These are phyloP conservation scores for Haemorhous mexicanus DNA, from an alignment of 2,113 vertebrate species.

Conservation along the genomic window DNA sequence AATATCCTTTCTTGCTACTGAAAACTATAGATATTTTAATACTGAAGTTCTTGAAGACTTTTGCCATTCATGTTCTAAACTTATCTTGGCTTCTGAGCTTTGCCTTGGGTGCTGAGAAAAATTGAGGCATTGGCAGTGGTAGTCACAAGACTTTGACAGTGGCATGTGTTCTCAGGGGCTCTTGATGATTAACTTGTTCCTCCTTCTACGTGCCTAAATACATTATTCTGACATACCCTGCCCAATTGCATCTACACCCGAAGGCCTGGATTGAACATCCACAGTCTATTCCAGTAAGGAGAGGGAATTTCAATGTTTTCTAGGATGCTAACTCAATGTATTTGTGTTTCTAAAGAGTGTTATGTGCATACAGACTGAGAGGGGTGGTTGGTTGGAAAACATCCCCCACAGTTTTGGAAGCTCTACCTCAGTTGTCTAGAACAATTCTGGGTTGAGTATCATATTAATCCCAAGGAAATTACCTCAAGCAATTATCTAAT, in stretches of 20 bases:
- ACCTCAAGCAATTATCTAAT: conserved; percentile 25
- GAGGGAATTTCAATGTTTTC: neutral
- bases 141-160: neutral
- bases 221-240: neutral
- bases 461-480: conserved; percentile 12
- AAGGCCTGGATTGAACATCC: neutral
- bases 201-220: neutral
- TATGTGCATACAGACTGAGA: neutral
- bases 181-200: neutral
- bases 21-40: neutral
- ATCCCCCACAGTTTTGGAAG: neutral
- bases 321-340: neutral
- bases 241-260: neutral
- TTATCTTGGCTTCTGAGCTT: neutral
- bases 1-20: neutral
- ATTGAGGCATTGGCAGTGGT: fast-evolving
- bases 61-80: neutral
- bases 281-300: neutral
- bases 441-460: neutral
- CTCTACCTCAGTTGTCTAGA: neutral
- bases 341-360: neutral
- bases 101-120: neutral
- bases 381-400: neutral
- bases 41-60: neutral
- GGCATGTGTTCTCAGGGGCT: neutral